Evolutionary conservation across 2,888 invertebrate genomes (phyloP), one percentile per base, ranked within the genome.

Genomic region (Mayetiola destructor): DNA sequence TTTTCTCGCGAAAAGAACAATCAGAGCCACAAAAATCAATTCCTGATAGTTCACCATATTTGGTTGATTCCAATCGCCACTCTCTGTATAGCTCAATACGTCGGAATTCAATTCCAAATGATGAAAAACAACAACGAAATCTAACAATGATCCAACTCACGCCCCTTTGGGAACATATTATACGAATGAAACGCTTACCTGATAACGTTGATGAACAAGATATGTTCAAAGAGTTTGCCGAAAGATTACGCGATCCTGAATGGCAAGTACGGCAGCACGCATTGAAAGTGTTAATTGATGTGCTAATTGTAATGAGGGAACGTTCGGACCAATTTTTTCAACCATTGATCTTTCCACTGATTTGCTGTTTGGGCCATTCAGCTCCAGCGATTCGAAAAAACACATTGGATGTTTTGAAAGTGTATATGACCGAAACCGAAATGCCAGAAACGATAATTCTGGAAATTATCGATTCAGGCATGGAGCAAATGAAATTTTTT

Each of bases 231-330:
- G 85, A 85, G 64, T 80, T 88, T 65, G 75, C 81, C 48, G 82
- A 84, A 62, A 78, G 88, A 55, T 75, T 88, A 52, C 77, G 80
- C 37, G 85, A 86, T 68, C 85, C 87, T 1, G 88, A 89, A 69
- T 85, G 86, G 81, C 87, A 88, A 71, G 88, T 89, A 35, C 79
- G 88, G 10, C 83, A 88, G 61, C 87, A 89, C 69, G 88, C 88
- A 27, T 73, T 89, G 6, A 73, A 88, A 56, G 87, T 90, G 9
- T 77, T 89, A 36, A 81, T 82, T 29, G 88, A 89, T 70, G 79
- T 89, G 2, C 74, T 90, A 54, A 86, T 88, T 3, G 80, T 86
- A 39, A 78, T 88, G 61, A 79, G 80, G 40, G 77, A 79, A 55
- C 78, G 79, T 56, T 76, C 88, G 16, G 84, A 88, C 62, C 76